phyloP scores from a whole-genome alignment of 2,888 invertebrate genomes.

The Drosophila flavopinicola region DNA sequence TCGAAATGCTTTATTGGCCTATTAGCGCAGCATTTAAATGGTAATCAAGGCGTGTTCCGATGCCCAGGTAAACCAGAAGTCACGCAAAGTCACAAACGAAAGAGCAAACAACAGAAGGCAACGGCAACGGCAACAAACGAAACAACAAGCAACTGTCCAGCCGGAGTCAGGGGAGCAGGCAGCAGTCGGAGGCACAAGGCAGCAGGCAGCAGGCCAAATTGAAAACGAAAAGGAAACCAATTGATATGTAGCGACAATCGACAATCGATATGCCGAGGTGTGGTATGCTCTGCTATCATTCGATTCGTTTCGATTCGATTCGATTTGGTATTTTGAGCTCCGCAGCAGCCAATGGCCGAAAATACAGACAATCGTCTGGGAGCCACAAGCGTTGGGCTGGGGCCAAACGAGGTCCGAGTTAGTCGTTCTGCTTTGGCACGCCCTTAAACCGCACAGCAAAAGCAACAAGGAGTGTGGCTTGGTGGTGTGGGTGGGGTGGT shows the following conservation, averaged over 20 bases:
- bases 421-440: slow-evolving; percentile 59
- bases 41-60: slow-evolving; percentile 71
- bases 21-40: slow-evolving; percentile 78
- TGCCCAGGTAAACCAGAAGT: slow-evolving; percentile 70
- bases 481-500: slow-evolving; percentile 11
- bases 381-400: slow-evolving; percentile 27
- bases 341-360: slow-evolving; percentile 40
- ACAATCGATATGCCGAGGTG: slow-evolving; percentile 72
- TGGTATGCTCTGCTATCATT: slow-evolving; percentile 39
- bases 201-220: slow-evolving; percentile 55
- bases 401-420: slow-evolving; percentile 22
- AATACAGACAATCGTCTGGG: slow-evolving; percentile 46
- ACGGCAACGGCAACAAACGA: neutral
- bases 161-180: neutral
- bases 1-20: slow-evolving; percentile 77
- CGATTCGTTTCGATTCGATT: slow-evolving; percentile 9
- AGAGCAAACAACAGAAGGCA: slow-evolving; percentile 30
- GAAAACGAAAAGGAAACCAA: slow-evolving; percentile 80
- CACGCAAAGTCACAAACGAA: slow-evolving; percentile 76
- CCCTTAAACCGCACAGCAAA: slow-evolving; percentile 54
- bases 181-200: neutral
- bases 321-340: slow-evolving; percentile 25
- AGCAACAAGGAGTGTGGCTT: slow-evolving; percentile 14
- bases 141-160: slow-evolving; percentile 18
- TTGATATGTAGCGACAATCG: slow-evolving; percentile 76